Evolutionary conservation across 2,113 vertebrate genomes (phyloP), one percentile per base, ranked within the genome.

Genomic region (Saccopteryx bilineata): DNA sequence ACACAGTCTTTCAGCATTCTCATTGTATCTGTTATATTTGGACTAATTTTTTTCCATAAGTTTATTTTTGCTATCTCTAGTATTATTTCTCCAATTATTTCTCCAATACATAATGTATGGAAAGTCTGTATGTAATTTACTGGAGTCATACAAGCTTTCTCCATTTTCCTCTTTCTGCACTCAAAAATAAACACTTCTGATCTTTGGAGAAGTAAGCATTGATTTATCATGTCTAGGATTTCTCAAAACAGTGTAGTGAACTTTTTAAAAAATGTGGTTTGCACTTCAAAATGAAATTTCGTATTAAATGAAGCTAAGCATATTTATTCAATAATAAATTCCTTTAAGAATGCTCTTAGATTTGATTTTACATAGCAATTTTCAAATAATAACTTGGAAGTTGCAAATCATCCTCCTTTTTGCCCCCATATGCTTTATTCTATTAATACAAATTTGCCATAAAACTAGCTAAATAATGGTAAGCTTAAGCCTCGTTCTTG

Each of bases 1-100:
- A 63, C 46, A 61, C 39, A 31, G 14, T 91, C 17, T 94, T 93
- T 78, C 33, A 78, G 21, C 68, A 11, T 89, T 95, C n/a, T 84
- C 90, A 90, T 17, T 84, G 50, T 80, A 1, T n/a, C 89, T 74
- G 24, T 5, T 87, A 80, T 26, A 33, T 94, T 71, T 75, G 33
- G 14, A 74, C 9, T 65, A 18, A 68, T 83, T 86, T 90, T 58
- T 82, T 23, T 11, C 80, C 52, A 10, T 75, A 93, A 85, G 28
- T 50, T 89, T 78, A 54, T 83, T 63, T 94, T 90, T 87, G 31
- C 39, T 96, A 54, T 95, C 88, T 89, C 19, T 81, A 94, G 54
- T 12, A 46, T 84, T 15, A 56, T 94, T 96, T 85, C 13, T 31
- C 15, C 61, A 56, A 46, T 84, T 15, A 56, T 94, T 96, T 85